These are phyloP conservation scores for Thera obeliscata DNA, from an alignment of 2,888 invertebrate species.

Conservation along the genomic window DNA sequence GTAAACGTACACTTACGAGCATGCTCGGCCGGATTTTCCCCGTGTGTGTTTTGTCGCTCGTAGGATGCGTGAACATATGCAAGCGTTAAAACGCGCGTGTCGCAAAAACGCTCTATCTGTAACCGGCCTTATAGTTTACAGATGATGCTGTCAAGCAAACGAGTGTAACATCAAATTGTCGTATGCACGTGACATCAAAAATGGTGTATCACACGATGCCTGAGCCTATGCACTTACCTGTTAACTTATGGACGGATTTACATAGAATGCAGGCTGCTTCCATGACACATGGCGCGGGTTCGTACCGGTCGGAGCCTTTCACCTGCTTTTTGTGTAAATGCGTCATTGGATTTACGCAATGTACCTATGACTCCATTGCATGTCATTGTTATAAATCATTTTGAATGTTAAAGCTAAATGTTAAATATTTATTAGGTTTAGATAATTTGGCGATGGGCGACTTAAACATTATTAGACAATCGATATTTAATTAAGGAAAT, in stretches of 20 bases:
- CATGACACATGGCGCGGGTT: background rate
- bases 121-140: background rate
- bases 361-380: conserved; percentile 13
- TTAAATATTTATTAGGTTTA: conserved; percentile 30
- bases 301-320: background rate
- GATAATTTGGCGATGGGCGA: conserved; percentile 5
- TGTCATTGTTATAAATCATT: conserved; percentile 31
- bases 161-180: conserved; percentile 1
- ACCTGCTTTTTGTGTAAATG: conserved; percentile 3
- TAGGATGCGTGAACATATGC: no score
- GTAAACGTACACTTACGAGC: no score
- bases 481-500: background rate
- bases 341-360: conserved; percentile 3
- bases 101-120: no score
- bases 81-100: no score
- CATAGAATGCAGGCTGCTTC: background rate
- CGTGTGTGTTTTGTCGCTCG: no score
- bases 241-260: conserved; percentile 7
- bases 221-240: background rate
- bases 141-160: background rate
- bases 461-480: background rate
- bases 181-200: conserved; percentile 8
- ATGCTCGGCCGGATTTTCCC: no score
- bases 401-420: conserved; percentile 26
- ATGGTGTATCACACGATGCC: conserved; percentile 19